These are phyloP conservation scores for Thecocarcelia acutangulata DNA, from an alignment of 2,888 invertebrate genomes.

Conservation along the genomic window DNA sequence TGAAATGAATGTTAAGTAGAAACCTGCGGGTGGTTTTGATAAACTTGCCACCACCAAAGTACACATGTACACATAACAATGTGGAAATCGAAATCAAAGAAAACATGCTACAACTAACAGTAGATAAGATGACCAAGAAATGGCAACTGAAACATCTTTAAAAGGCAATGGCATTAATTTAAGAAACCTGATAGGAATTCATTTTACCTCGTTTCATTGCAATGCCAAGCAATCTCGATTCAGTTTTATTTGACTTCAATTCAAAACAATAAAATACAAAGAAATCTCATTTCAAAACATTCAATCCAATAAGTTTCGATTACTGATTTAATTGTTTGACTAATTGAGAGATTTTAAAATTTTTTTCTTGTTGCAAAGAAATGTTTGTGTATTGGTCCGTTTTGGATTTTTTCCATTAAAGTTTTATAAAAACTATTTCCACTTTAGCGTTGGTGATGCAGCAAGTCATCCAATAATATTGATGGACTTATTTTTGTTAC, in stretches of 20 bases:
- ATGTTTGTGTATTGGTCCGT: background rate
- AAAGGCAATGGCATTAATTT: constrained; percentile 68
- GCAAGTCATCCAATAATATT: constrained; percentile 17
- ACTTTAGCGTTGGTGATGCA: constrained; percentile 25
- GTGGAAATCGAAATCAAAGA: constrained; percentile 5
- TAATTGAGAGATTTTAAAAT: constrained; percentile 79
- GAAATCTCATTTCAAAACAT: constrained; percentile 45
- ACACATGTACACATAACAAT: constrained; percentile 32
- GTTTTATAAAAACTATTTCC: constrained; percentile 33
- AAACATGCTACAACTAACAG: constrained; percentile 41
- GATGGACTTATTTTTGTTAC: constrained; percentile 46
- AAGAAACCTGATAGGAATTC: constrained; percentile 65
- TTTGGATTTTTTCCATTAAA: background rate
- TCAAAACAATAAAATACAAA: background rate
- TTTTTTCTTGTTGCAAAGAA: constrained; percentile 14
- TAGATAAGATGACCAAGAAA: constrained; percentile 45
- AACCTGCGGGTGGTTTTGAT: constrained; percentile 72
- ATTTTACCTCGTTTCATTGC: constrained; percentile 51
- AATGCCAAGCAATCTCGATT: constrained; percentile 50
- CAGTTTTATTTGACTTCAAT: background rate
- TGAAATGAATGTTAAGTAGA: constrained; percentile 71
- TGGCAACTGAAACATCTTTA: constrained; percentile 41
- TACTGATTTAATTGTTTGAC: constrained; percentile 81
- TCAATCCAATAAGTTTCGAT: constrained; percentile 72
- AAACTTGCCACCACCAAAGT: constrained; percentile 70